phyloP scores from a whole-genome alignment of 2,888 invertebrate genomes.

The Yponomeuta plumbellus region DNA sequence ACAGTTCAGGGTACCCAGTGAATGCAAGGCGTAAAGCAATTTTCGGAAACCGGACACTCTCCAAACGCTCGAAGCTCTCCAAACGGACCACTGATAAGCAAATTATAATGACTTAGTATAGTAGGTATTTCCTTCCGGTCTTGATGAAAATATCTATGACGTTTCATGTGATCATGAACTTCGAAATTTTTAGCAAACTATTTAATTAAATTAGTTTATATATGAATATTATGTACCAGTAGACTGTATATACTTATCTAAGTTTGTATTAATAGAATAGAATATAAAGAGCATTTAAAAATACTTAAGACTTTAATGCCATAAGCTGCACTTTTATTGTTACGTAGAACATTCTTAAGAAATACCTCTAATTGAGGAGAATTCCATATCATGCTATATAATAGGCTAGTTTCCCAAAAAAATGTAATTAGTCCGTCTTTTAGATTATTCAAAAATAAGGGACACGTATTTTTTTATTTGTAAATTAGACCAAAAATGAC shows the following conservation, averaged over 20 bases:
- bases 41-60: too few relatives aligned
- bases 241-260: slow-evolving; percentile 9
- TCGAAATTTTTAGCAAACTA: slow-evolving; percentile 27
- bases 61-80: neutral
- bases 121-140: neutral
- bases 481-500: too few relatives aligned
- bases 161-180: slow-evolving; percentile 3
- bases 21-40: slow-evolving; percentile 36
- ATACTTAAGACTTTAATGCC: neutral
- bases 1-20: slow-evolving; percentile 54
- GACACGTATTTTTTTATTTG: too few relatives aligned
- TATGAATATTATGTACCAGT: slow-evolving; percentile 26
- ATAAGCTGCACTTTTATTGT: too few relatives aligned
- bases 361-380: too few relatives aligned
- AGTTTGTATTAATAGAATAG: slow-evolving; percentile 7
- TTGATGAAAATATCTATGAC: neutral
- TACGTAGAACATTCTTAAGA: too few relatives aligned
- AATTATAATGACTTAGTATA: neutral
- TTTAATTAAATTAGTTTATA: slow-evolving; percentile 17
- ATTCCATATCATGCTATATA: too few relatives aligned
- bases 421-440: too few relatives aligned
- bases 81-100: neutral
- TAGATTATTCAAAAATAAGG: too few relatives aligned
- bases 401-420: too few relatives aligned
- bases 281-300: neutral